Evolutionary conservation across 30 jellyfish, hydroid and myxozoan genomes (phyloP).

Genomic region (Cassiopea andromeda): DNA sequence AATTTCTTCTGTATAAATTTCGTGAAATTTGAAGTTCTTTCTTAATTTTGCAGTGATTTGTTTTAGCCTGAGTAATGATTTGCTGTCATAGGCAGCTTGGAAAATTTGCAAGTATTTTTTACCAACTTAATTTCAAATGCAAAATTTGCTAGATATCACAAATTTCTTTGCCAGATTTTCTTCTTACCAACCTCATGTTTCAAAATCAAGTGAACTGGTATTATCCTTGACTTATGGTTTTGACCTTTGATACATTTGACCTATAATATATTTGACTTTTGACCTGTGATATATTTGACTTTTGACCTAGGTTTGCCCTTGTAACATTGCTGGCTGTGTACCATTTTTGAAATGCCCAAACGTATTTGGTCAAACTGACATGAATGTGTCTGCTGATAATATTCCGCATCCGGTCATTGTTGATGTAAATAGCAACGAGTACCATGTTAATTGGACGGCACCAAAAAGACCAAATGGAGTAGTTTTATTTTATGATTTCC

Average conservation of each 20-base stretch:
- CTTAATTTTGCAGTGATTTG: no score
- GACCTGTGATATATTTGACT: background rate
- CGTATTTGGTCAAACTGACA: slow-evolving; percentile 84
- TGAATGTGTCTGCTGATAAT: slow-evolving; percentile 77
- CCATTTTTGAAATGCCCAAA: slow-evolving; percentile 52
- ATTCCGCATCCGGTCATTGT: slow-evolving; percentile 50
- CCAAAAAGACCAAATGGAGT: slow-evolving; percentile 91
- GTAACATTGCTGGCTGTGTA: slow-evolving; percentile 56
- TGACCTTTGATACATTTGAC: background rate
- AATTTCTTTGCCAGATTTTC: no score
- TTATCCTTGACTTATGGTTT: no score
- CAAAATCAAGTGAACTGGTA: no score
- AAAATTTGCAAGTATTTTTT: no score
- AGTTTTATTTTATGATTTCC: slow-evolving; percentile 78
- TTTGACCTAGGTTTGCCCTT: slow-evolving; percentile 53
- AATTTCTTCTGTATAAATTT: no score
- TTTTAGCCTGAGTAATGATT: no score
- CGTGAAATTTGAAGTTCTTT: no score
- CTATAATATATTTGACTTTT: background rate
- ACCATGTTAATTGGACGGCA: slow-evolving; percentile 79
- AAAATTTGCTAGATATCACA: no score
- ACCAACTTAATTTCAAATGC: no score
- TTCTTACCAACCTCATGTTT: no score
- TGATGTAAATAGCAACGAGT: slow-evolving; percentile 44
- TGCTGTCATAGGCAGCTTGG: no score